These are phyloP conservation scores for Holothuria glaberrima DNA, from an alignment of 35 echinoderm and acorn worm species.

Conservation along the genomic window DNA sequence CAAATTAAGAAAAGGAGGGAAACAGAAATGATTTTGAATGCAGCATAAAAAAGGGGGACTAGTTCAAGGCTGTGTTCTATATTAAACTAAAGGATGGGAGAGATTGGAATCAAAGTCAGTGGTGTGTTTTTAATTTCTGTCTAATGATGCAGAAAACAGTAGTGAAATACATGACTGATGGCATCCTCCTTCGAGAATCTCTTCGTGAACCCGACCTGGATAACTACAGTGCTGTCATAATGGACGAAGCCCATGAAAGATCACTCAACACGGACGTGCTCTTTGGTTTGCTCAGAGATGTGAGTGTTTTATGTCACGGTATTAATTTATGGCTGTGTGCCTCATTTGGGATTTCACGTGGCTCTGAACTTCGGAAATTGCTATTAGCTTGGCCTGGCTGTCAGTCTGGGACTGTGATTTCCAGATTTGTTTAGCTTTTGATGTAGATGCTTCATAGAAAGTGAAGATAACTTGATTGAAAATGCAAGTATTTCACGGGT, in stretches of 20 bases:
- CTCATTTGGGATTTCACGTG: neutral
- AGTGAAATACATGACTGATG: constrained; percentile 99
- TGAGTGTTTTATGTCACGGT: constrained; percentile 20
- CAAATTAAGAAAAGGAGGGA: no score
- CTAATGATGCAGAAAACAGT: constrained; percentile 81
- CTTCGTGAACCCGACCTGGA: constrained; percentile 91
- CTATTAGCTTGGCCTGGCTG: neutral
- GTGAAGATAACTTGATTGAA: no score
- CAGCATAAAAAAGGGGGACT: no score
- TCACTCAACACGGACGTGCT: constrained; percentile 96
- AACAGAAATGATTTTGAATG: no score
- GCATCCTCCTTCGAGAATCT: constrained; percentile 92
- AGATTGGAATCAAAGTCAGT: no score
- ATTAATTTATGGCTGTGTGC: neutral
- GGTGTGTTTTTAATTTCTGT: no score
- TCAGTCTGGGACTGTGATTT: no score
- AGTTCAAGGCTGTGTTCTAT: no score
- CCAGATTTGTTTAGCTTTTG: no score
- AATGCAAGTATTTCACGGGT: no score
- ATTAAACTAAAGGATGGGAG: no score
- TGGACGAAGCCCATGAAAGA: constrained; percentile 98
- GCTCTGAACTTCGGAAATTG: neutral
- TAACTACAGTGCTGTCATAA: constrained; percentile 95
- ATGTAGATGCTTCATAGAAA: no score
- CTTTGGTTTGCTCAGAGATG: constrained; percentile 93